Evolutionary conservation across 2,797 vertebrate species (phyloP).

Genomic region (Coilia nasus): DNA sequence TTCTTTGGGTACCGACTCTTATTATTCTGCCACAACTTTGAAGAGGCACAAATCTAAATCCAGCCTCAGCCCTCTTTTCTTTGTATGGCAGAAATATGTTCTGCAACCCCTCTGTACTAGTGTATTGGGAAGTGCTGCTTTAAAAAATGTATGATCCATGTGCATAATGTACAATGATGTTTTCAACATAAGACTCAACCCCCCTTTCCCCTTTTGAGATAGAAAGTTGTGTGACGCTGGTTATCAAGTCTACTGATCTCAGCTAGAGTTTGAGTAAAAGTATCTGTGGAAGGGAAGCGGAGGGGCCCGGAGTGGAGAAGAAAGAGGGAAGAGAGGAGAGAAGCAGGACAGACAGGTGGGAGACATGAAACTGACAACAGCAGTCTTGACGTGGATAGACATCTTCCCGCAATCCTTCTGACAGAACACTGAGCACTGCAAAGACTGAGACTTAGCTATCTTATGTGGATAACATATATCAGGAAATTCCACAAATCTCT

Average conservation of each 20-base stretch:
- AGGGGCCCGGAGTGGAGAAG: slow-evolving; percentile 10
- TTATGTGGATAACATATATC: neutral
- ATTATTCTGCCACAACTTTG: slow-evolving; percentile 60
- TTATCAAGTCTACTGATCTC: slow-evolving; percentile 60
- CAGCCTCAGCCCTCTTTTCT: slow-evolving; percentile 29
- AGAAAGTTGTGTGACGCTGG: slow-evolving; percentile 48
- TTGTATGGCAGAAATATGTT: slow-evolving; percentile 49
- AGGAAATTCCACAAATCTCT: neutral
- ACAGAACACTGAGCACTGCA: slow-evolving; percentile 14
- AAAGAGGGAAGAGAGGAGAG: slow-evolving; percentile 4
- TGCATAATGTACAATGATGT: slow-evolving; percentile 68
- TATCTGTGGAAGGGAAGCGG: slow-evolving; percentile 29
- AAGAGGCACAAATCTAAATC: slow-evolving; percentile 54
- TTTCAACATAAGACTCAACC: slow-evolving; percentile 69
- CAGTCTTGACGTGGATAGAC: neutral
- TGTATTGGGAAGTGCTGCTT: slow-evolving; percentile 51
- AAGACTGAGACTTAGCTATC: neutral
- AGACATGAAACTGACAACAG: slow-evolving; percentile 28
- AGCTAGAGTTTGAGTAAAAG: slow-evolving; percentile 49
- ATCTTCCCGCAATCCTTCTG: slow-evolving; percentile 21
- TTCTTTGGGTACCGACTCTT: slow-evolving; percentile 58
- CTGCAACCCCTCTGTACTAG: slow-evolving; percentile 38
- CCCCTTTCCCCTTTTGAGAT: slow-evolving; percentile 49
- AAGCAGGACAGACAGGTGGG: slow-evolving; percentile 10
- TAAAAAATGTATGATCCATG: slow-evolving; percentile 65